phyloP scores from a whole-genome alignment of 2,888 invertebrate genomes.

The Gonocerus acuteangulatus region DNA sequence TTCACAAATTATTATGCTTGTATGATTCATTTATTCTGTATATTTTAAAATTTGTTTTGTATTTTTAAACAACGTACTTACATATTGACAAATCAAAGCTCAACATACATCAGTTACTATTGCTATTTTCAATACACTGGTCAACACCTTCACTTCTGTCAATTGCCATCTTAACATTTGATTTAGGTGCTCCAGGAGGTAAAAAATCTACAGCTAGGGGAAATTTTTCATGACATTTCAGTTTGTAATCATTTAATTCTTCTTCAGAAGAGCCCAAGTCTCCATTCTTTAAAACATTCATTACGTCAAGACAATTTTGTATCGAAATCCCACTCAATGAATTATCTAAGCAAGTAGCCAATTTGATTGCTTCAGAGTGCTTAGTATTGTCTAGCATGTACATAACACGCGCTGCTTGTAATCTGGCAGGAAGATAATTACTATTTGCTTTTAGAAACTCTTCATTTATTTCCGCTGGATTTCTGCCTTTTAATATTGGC shows the following conservation, averaged over 20 bases:
- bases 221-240: constrained; percentile 64
- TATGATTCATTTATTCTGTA: too few relatives aligned
- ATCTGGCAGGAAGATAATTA: constrained; percentile 64
- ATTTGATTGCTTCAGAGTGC: constrained; percentile 56
- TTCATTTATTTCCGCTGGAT: constrained; percentile 57
- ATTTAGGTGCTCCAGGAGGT: constrained; percentile 21
- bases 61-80: not conserved
- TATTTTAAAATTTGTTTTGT: not conserved
- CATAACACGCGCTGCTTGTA: constrained; percentile 74
- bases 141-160: constrained; percentile 18
- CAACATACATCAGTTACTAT: constrained; percentile 14
- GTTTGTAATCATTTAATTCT: constrained; percentile 59
- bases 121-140: constrained; percentile 14
- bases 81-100: constrained; percentile 1
- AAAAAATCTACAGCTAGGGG: constrained; percentile 71
- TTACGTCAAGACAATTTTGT: constrained; percentile 71
- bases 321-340: constrained; percentile 27
- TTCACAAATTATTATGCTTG: not conserved
- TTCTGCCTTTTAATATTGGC: constrained; percentile 51
- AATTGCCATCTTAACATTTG: constrained; percentile 9
- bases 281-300: constrained; percentile 67
- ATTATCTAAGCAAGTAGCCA: constrained; percentile 48
- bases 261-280: constrained; percentile 69
- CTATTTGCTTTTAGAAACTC: constrained; percentile 56
- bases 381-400: constrained; percentile 62